Base-by-base conservation (phyloP, 2,888 invertebrate species). In the Anodontia alba region DNA sequence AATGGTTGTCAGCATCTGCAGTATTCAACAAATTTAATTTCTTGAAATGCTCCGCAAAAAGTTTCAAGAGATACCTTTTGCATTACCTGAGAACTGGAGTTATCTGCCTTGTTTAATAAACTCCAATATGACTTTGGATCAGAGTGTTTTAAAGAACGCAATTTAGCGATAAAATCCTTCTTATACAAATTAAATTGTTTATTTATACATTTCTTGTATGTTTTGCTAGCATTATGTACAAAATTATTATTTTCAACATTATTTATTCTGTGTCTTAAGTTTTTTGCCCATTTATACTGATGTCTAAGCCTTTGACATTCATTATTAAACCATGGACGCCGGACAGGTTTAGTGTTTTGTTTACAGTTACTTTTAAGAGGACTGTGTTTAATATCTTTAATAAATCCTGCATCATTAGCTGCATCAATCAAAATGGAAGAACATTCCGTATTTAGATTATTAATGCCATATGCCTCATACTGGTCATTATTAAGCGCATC, bases 51-150 rank as follows among this genome's bases (percentile, higher is more conserved):
- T 62, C 62, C 3, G 62, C 62, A 62, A 62, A n/a, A 62, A 17
- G 33, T 33, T 33, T 62, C 62, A 31, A 62, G 33, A 12, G 62
- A 62, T 3, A 62, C 62, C 10, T 62, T 62, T 33, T 62, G 62
- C 33, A 62, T 12, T 17, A 8, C 33, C 7, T 33, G 1, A 33
- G 31, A 33, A 17, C 62, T 62, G 2, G 31, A 62, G 10, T 62
- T 31, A 33, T 33, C 33, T 33, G 62, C 62, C 62, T 62, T 62
- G 20, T 62, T 62, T 10, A 62, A 29, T 33, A 62, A 62, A 62
- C 33, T 62, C 62, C 62, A 62, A 62, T 62, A 62, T 33, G 31
- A 62, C 23, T 62, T 62, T 33, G 62, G 62, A 62, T 62, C 62
- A 33, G 62, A 62, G 33, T 62, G 62, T 33, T 62, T 62, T 17